These are phyloP conservation scores for Psittacula cyanocephala DNA, from an alignment of 2,113 vertebrate genomes.

Conservation along the genomic window DNA sequence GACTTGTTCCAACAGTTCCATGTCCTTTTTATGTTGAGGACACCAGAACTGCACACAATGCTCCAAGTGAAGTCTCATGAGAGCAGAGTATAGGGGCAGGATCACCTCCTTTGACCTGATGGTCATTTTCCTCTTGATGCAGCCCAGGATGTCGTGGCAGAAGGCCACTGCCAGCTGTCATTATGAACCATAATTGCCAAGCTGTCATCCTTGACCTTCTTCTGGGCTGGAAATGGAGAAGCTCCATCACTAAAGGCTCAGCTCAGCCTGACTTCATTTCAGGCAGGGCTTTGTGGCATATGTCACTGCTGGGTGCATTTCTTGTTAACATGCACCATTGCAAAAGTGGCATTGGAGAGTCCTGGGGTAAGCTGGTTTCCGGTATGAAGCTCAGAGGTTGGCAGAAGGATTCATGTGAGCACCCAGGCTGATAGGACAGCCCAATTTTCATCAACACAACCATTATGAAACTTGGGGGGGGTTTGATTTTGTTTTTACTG, in stretches of 20 bases:
- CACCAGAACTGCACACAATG: no score
- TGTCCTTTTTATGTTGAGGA: no score
- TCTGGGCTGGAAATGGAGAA: neutral
- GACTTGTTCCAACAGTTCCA: no score
- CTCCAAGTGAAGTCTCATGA: no score
- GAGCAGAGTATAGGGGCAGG: no score
- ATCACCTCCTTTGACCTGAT: no score
- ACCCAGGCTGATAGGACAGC: neutral
- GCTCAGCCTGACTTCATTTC: neutral
- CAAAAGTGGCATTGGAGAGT: neutral
- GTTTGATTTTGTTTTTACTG: neutral
- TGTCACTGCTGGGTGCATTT: neutral
- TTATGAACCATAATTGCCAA: neutral
- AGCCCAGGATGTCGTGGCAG: neutral
- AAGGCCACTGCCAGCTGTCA: neutral
- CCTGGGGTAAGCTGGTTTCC: neutral
- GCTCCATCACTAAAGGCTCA: neutral
- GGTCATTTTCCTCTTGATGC: no score
- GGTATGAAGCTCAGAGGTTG: neutral
- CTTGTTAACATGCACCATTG: neutral
- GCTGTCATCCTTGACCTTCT: neutral
- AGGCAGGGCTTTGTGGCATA: neutral
- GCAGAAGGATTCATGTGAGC: accelerated
- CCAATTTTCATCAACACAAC: neutral
- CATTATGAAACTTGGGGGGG: neutral